phyloP scores from a whole-genome alignment of 1,140 invertebrate genomes.

The Drosophila kanapiae region DNA sequence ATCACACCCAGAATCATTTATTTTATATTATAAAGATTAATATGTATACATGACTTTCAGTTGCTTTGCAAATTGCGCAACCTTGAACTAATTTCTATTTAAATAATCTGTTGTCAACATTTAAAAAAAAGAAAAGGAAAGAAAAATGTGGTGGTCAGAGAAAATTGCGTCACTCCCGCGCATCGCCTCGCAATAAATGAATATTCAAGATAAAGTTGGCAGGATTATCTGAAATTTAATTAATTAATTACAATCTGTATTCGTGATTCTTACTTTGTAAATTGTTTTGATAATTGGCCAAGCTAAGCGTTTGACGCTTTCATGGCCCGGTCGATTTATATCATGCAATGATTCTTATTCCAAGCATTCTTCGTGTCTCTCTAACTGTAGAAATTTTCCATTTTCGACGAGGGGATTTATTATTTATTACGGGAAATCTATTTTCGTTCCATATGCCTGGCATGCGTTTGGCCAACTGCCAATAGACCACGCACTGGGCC shows the following conservation, averaged over 20 bases:
- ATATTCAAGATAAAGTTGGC: slow-evolving; percentile 23
- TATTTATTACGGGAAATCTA: slow-evolving; percentile 73
- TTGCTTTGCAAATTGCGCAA: slow-evolving; percentile 72
- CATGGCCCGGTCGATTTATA: slow-evolving; percentile 57
- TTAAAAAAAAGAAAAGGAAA: slow-evolving; percentile 11
- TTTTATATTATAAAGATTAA: slow-evolving; percentile 36
- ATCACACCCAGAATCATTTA: slow-evolving; percentile 20
- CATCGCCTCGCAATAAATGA: slow-evolving; percentile 26
- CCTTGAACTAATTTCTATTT: slow-evolving; percentile 84
- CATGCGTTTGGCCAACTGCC: slow-evolving; percentile 70
- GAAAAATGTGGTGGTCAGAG: slow-evolving; percentile 4
- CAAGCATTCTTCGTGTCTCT: slow-evolving; percentile 35
- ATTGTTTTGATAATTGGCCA: slow-evolving; percentile 52
- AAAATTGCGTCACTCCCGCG: slow-evolving; percentile 68
- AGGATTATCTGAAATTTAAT: slow-evolving; percentile 27
- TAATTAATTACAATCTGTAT: slow-evolving; percentile 31
- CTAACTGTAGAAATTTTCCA: slow-evolving; percentile 63
- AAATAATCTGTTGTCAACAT: slow-evolving; percentile 73
- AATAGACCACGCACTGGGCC: slow-evolving; percentile 64
- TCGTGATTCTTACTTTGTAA: slow-evolving; percentile 47
- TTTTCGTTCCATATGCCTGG: slow-evolving; percentile 60
- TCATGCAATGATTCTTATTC: slow-evolving; percentile 59
- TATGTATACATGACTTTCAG: slow-evolving; percentile 47
- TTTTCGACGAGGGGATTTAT: slow-evolving; percentile 52
- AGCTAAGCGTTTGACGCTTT: slow-evolving; percentile 20